Evolutionary conservation across 2,797 vertebrate species (phyloP).

Genomic region (Peromyscus aztecus): DNA sequence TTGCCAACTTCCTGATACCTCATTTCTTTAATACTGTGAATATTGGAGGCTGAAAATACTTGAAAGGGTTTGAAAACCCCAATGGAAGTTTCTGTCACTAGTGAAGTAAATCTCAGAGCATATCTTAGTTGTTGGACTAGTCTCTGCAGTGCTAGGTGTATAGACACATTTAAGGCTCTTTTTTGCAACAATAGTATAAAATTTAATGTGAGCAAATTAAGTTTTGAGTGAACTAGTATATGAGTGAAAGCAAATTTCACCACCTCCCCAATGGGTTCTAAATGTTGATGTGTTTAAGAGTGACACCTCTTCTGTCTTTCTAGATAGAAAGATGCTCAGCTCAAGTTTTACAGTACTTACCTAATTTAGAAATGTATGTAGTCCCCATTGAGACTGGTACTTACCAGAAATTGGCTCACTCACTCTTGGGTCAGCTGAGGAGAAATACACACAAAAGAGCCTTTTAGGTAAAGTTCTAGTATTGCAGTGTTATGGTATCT

Average conservation of each 20-base stretch:
- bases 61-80: neutral
- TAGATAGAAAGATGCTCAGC: slow-evolving; percentile 4
- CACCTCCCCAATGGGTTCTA: neutral
- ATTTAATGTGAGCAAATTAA: slow-evolving; percentile 50
- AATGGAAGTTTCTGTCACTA: neutral
- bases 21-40: neutral
- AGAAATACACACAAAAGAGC: slow-evolving; percentile 81
- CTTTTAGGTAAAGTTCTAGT: slow-evolving; percentile 48
- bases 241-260: slow-evolving; percentile 74
- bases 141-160: neutral
- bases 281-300: slow-evolving; percentile 78
- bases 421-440: slow-evolving; percentile 96
- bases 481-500: slow-evolving; percentile 53
- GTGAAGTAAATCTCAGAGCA: neutral
- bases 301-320: slow-evolving; percentile 72
- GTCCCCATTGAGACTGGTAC: slow-evolving; percentile 66
- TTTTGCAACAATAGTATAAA: slow-evolving; percentile 51
- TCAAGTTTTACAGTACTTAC: slow-evolving; percentile 50
- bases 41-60: neutral
- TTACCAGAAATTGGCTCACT: slow-evolving; percentile 96
- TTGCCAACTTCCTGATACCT: slow-evolving; percentile 3
- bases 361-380: slow-evolving; percentile 52
- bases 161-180: neutral
- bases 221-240: slow-evolving; percentile 71
- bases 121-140: neutral